Percentiles rank a stretch among this genome's conserved stretches.
Evolutionary conservation across 1,140 invertebrate species (phyloP).

Genomic region (Drosophila ercepeae): DNA sequence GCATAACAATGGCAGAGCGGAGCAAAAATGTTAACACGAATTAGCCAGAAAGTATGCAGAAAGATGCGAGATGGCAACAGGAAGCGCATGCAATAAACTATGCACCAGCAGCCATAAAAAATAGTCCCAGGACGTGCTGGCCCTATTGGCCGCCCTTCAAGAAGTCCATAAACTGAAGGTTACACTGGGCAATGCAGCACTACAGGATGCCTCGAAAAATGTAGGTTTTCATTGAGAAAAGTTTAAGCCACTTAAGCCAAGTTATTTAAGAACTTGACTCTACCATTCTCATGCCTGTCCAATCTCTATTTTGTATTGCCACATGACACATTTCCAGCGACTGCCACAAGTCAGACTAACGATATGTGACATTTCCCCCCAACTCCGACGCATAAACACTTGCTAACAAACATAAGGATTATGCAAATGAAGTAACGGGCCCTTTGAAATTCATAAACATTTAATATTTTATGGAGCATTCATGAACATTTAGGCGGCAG

Average conservation of each 20-base stretch:
- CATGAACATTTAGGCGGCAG: constrained; percentile 59
- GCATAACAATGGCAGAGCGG: constrained; percentile 28
- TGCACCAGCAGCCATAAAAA: constrained; percentile 61
- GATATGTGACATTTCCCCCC: constrained; percentile 61
- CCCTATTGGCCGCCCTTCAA: constrained; percentile 33
- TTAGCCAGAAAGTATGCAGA: constrained; percentile 65
- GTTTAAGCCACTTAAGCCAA: constrained; percentile 12
- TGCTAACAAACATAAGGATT: constrained; percentile 62
- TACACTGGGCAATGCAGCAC: constrained; percentile 1
- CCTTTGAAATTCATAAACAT: constrained; percentile 73
- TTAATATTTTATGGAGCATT: constrained; percentile 66
- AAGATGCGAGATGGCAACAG: constrained; percentile 56
- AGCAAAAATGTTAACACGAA: constrained; percentile 67
- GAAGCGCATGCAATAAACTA: constrained; percentile 73
- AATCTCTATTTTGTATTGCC: neutral
- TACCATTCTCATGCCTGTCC: neutral
- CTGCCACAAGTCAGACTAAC: constrained; percentile 42
- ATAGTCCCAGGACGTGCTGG: constrained; percentile 32
- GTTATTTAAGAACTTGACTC: constrained; percentile 6
- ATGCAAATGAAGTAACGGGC: constrained; percentile 63
- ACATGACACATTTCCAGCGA: constrained; percentile 44
- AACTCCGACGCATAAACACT: constrained; percentile 28
- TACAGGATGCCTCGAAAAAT: neutral
- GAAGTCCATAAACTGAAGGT: neutral
- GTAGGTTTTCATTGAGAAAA: neutral